Evolutionary conservation across 2,797 vertebrate genomes (phyloP), one percentile per base, ranked within the genome.

Genomic region (Tenualosa thibaudeaui): DNA sequence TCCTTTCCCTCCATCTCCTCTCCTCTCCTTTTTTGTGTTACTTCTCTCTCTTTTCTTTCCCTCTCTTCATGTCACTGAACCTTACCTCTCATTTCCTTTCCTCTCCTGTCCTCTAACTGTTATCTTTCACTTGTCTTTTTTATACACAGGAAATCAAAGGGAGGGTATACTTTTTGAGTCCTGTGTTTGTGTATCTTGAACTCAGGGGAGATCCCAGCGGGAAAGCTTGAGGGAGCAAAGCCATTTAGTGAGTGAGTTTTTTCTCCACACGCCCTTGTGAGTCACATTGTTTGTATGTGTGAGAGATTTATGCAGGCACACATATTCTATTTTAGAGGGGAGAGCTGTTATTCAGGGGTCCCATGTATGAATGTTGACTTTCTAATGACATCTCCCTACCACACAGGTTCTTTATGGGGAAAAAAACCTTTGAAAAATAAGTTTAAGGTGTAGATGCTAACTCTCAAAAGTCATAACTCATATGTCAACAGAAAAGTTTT

Each of bases 201-300:
- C 68, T 75, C 22, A 15, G 40, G 37, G 19, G 15, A 22, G 37
- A 75, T 75, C 68, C 68, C 68, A 75, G 12, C 1, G 15, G 68
- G 68, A 31, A 71, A 15, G 6, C 62, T 13, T 5, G 24, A 17
- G 68, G 65, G 65, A 12, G 65, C n/a, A 19, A 43, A 75, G 37
- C 37, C 68, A 75, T 75, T 75, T 75, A 2, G 31, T 75, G 68
- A 22, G 68, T 75, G 68, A 75, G 68, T 75, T 75, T 43, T 75
- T 75, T 75, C 4, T 4, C 65, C 65, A 26, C 2, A 3, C 37
- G 68, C 68, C 68, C 68, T 75, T 75, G 37, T 19, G 13, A 75
- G 68, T 75, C 31, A 17, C 68, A 75, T 75, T 75, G 37, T 75
- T 40, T 75, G 37, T 75, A 43, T 12, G 37, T 1, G 53, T 4